Base-by-base conservation (phyloP, 2,797 vertebrate species). In the Rhinoraja longicauda region DNA sequence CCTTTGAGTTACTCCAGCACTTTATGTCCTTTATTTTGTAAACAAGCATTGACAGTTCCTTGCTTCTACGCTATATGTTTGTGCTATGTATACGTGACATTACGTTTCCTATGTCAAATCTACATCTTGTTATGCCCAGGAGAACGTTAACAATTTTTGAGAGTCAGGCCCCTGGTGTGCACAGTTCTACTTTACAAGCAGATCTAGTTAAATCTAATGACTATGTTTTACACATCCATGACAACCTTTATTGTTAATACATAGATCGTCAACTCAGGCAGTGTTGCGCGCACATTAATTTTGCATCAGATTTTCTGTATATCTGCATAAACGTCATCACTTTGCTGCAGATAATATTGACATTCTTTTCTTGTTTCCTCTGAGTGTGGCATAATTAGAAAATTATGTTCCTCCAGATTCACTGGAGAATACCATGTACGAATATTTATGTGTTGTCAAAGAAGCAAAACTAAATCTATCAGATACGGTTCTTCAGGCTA, bases 161-260 rank as follows among this genome's bases (percentile, higher is more conserved):
- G 39, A 92, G 90, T 92, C 70, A 92, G 70, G 64, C 39, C 59
- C 90, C 70, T 53, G 39, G 39, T 92, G 26, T 92, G 70, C 45
- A 57, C 70, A 92, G 26, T 92, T n/a, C 26, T 92, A 92, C 57
- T 92, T 92, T 92, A 92, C 90, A 92, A 92, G 90, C 90, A 17
- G 57, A 92, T 75, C 70, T 57, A 92, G 90, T 92, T 92, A 92
- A 92, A 92, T 73, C 90, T 73, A 92, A 92, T 92, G 90, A 92
- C 90, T 53, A 75, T 92, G 90, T 4, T 70, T 73, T 92, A 45
- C 39, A 92, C 72, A 92, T 92, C 90, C 90, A 92, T 92, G 90
- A 75, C 90, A 92, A 92, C 90, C 90, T 92, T 73, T 75, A 92
- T 92, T 92, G 90, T 75, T 92, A 92, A 91, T 92, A 92, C 39